Evolutionary conservation across 23 tunicate species (phyloP).

Genomic region (Halocynthia aurantium): DNA sequence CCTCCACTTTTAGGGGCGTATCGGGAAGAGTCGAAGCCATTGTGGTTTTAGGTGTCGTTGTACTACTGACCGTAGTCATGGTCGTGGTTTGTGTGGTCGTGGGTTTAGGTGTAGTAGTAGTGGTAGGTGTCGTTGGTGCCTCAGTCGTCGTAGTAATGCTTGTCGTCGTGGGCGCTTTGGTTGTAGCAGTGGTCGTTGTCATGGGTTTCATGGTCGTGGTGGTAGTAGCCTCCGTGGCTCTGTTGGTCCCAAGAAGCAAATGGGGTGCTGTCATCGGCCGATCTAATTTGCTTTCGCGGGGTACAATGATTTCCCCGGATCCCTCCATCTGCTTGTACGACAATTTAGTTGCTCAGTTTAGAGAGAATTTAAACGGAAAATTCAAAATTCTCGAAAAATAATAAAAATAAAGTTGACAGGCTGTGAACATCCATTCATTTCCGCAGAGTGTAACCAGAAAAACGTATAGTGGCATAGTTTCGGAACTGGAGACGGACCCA

Average conservation of each 20-base stretch:
- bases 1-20: background rate
- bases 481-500: no score
- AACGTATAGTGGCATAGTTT: no score
- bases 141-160: background rate
- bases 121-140: background rate
- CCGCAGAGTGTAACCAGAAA: no score
- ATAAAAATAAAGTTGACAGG: no score
- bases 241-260: background rate
- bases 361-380: no score
- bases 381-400: no score
- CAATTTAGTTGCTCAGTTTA: no score
- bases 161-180: background rate
- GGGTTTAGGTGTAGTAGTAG: background rate
- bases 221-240: background rate
- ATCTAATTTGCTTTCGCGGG: background rate
- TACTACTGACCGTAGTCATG: background rate
- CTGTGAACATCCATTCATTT: no score
- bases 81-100: background rate
- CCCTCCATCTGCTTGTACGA: background rate
- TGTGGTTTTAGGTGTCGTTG: background rate
- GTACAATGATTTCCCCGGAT: background rate
- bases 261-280: background rate
- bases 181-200: conserved; percentile 6
- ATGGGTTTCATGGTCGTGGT: background rate
- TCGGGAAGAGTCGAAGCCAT: background rate